A percentile compares a stretch with the other conserved stretches of the same genome.
Conservation (phyloP, 1,140 invertebrate species). For the Chlorops oryzae region DNA sequence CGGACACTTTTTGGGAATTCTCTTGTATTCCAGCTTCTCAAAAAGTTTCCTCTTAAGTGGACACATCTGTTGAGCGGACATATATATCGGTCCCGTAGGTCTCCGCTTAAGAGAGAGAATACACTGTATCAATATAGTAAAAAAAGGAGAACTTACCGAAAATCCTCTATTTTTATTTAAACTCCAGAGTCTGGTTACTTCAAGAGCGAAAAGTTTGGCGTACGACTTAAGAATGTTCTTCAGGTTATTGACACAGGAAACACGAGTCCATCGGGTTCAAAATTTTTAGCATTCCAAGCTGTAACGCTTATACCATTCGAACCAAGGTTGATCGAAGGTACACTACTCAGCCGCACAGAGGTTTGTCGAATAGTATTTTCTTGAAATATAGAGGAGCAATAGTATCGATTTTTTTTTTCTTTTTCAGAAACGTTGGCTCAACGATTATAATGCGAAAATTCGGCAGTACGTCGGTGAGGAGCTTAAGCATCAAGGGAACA, state of each 20-base stretch:
- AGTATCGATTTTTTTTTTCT: conserved; percentile 8
- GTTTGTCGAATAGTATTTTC: conserved; percentile 48
- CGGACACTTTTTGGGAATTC: no score
- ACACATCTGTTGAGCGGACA: no score
- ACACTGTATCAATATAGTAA: background rate
- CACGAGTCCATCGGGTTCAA: conserved; percentile 47
- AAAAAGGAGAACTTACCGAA: background rate
- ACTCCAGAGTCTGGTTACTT: conserved; percentile 71
- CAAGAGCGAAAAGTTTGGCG: conserved; percentile 79
- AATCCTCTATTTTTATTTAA: background rate
- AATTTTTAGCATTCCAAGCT: conserved; percentile 68
- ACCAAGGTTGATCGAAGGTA: conserved; percentile 76
- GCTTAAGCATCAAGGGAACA: conserved; percentile 60
- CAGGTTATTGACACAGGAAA: conserved; percentile 64
- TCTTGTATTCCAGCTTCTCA: no score
- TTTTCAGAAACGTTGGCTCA: conserved; percentile 68
- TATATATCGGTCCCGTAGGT: no score
- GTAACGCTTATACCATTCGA: conserved; percentile 90
- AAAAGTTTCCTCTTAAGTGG: no score
- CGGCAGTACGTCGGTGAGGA: conserved; percentile 63
- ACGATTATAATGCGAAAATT: conserved; percentile 69
- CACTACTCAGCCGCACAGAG: conserved; percentile 68
- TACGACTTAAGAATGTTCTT: conserved; percentile 87
- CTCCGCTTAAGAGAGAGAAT: no score
- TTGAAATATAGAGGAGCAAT: no score